Evolutionary conservation across 1,140 invertebrate species (phyloP).

Genomic region (Phortica variegata): DNA sequence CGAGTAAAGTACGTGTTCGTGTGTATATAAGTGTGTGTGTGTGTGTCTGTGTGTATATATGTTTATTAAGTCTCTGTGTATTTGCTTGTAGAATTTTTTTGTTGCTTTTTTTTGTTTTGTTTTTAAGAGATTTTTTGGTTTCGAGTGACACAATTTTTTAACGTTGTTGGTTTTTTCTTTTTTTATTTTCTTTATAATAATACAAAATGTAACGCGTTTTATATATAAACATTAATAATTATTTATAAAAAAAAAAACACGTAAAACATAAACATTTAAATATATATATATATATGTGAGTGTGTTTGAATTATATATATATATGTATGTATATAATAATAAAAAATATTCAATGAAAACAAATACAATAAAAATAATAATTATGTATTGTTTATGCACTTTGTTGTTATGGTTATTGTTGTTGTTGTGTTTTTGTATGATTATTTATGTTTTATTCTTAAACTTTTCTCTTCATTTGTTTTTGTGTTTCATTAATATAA

Average conservation of each 20-base stretch:
- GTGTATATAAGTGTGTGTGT: neutral
- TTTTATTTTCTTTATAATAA: neutral
- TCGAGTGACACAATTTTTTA: neutral
- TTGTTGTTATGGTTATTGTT: too few relatives aligned
- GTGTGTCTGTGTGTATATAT: neutral
- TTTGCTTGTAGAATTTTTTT: constrained; percentile 1
- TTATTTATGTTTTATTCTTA: too few relatives aligned
- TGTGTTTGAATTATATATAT: too few relatives aligned
- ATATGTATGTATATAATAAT: neutral
- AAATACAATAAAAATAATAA: too few relatives aligned
- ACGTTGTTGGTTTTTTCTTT: neutral
- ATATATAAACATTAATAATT: neutral
- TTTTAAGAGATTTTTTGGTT: neutral
- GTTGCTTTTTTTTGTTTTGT: neutral
- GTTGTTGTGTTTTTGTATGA: too few relatives aligned
- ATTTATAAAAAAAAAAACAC: neutral
- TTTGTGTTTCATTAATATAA: too few relatives aligned
- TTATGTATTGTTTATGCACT: too few relatives aligned
- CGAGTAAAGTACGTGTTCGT: neutral
- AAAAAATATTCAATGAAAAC: too few relatives aligned
- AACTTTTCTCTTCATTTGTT: too few relatives aligned
- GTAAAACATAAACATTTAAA: constrained; percentile 1
- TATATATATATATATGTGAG: too few relatives aligned
- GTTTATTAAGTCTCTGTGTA: neutral
- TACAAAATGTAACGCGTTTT: neutral